These are phyloP conservation scores for Scyliorhinus canicula DNA, from an alignment of 2,797 vertebrate genomes.

Conservation along the genomic window DNA sequence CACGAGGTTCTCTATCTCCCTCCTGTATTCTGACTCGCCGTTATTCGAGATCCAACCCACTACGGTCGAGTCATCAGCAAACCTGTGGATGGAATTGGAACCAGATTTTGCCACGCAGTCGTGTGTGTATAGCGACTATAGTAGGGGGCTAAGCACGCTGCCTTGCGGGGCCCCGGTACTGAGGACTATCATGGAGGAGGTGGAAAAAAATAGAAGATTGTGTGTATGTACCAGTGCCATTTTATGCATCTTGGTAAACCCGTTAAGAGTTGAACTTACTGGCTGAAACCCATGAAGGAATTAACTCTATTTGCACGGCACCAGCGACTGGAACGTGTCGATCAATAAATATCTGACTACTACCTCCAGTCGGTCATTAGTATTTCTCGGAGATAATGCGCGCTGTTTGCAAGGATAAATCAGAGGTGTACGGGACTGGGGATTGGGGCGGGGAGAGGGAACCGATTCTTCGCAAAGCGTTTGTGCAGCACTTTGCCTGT, in stretches of 20 bases:
- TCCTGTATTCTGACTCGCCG: no score
- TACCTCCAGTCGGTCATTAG: background rate
- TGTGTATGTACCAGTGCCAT: background rate
- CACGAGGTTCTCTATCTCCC: no score
- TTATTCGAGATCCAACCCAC: no score
- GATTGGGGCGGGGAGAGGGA: background rate
- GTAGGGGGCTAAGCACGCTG: no score
- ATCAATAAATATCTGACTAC: background rate
- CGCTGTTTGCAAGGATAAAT: background rate
- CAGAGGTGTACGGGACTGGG: background rate
- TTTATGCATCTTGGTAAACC: background rate
- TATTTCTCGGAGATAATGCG: background rate
- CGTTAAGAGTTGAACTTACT: background rate
- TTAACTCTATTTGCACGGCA: background rate
- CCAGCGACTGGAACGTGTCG: no score
- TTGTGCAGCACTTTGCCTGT: conserved; percentile 24
- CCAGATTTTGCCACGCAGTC: no score
- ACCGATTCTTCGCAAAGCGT: background rate
- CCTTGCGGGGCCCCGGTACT: no score
- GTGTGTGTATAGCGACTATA: no score
- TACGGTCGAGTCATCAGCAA: no score
- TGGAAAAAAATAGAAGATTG: background rate
- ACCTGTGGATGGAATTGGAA: no score
- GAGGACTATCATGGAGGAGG: no score
- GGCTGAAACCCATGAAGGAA: background rate